Evolutionary conservation across 2,113 vertebrate genomes (phyloP), one percentile per base, ranked within the genome.

Genomic region (Anolis sagrei): DNA sequence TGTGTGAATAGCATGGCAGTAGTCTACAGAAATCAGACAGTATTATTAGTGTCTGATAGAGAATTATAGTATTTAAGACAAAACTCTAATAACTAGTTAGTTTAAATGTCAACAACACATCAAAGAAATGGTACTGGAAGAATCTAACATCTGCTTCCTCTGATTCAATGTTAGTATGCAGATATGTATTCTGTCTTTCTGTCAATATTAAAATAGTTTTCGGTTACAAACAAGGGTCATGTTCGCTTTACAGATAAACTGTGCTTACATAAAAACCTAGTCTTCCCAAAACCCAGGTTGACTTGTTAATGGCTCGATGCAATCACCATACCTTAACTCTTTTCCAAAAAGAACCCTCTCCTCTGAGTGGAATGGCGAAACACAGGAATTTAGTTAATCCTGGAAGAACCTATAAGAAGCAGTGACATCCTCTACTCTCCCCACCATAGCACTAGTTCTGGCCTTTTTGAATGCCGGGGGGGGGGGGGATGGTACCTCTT

Each of bases 151-250:
- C 58, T 88, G 32, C 0, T 76, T 81, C 88, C 79, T 82, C 13
- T 80, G 86, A 76, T 77, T 49, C 23, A 27, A 34, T 13, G 9
- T 78, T 78, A 72, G 51, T 78, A 83, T 83, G 78, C 81, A 82
- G 23, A 51, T 72, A 25, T 72, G 8, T 58, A 85, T 39, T 85
- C 78, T 79, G 44, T 79, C 66, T 85, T 79, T 79, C 76, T 79
- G 49, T 85, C 76, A 79, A 70, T 32, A 79, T 49, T 36, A 39
- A 70, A 79, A 85, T 72, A 39, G 49, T 85, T 70, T 49, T 25
- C 1, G 8, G 64, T 32, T 72, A 70, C 16, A 78, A 58, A 70
- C 70, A 70, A 78, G 83, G 83, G 25, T 54, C 64, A 70, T 32
- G 58, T 72, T 78, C 36, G 32, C 32, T 70, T 79, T 76, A 85